phyloP scores from a whole-genome alignment of 2,797 vertebrate species.

The Protonibea diacanthus region DNA sequence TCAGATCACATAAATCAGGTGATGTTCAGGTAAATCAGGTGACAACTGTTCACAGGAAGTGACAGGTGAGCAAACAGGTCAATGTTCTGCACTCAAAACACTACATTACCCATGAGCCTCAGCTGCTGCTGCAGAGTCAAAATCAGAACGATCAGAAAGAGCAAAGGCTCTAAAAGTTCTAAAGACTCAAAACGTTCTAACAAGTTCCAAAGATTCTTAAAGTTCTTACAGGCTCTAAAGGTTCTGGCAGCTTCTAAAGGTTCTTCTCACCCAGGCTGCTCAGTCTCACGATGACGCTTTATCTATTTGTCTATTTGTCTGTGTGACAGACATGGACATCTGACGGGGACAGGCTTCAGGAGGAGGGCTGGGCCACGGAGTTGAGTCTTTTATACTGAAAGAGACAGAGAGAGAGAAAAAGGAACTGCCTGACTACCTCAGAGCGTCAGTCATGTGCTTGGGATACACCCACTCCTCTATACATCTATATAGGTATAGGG shows the following conservation, averaged over 20 bases:
- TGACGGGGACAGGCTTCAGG: background rate
- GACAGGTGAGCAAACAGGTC: background rate
- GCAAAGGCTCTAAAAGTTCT: too few species aligned
- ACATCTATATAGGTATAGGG: too few species aligned
- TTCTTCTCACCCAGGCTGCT: conserved; percentile 3
- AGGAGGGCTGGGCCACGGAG: too few species aligned
- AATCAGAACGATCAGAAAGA: too few species aligned
- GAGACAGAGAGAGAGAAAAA: background rate
- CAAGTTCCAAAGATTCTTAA: too few species aligned
- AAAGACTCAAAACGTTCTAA: too few species aligned
- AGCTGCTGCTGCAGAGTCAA: background rate
- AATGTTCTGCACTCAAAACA: background rate
- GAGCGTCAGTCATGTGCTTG: too few species aligned
- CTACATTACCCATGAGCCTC: background rate
- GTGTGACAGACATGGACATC: background rate
- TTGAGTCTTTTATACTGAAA: conserved; percentile 14
- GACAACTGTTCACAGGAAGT: background rate
- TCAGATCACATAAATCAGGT: background rate
- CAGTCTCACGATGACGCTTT: background rate
- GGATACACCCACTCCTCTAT: too few species aligned
- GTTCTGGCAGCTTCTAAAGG: background rate
- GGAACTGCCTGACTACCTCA: too few species aligned
- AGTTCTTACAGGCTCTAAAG: background rate
- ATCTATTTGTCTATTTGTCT: too few species aligned
- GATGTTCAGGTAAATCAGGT: background rate